These are phyloP conservation scores for Ophiothrix spiculata DNA, from an alignment of 35 echinoderm and acorn worm species.

Conservation along the genomic window DNA sequence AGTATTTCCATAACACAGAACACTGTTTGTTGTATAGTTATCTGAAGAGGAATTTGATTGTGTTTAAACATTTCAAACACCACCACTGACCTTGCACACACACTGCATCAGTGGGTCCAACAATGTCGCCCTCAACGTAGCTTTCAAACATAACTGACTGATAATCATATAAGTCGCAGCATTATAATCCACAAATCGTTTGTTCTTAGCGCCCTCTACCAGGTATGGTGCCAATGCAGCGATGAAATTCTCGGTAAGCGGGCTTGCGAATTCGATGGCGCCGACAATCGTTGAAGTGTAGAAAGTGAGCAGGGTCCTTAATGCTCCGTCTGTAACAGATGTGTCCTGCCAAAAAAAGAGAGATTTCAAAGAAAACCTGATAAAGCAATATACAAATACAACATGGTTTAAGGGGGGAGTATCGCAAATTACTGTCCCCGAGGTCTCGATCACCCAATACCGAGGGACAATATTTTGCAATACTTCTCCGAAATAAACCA, in stretches of 20 bases:
- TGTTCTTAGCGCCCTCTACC: constrained; percentile 66
- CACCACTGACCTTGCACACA: constrained; percentile 65
- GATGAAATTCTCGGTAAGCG: constrained; percentile 64
- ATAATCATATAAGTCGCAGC: constrained; percentile 88
- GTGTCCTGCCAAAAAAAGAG: neutral
- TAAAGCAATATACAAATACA: no score
- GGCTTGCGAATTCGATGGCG: constrained; percentile 44
- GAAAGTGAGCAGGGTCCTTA: constrained; percentile 63
- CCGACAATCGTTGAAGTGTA: constrained; percentile 83
- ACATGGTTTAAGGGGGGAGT: no score
- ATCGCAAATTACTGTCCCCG: no score
- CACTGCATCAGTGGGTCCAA: constrained; percentile 63
- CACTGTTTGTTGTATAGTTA: no score
- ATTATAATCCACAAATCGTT: constrained; percentile 61
- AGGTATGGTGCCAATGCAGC: constrained; percentile 70
- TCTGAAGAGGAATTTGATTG: no score
- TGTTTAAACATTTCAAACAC: no score
- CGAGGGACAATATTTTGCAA: no score
- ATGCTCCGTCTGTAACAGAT: neutral
- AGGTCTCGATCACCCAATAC: no score
- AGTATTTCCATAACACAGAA: no score
- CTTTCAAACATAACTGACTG: constrained; percentile 67
- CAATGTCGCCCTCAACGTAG: constrained; percentile 44
- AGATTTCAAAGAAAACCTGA: no score
- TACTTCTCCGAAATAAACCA: no score